Conservation (phyloP, 2,888 invertebrate genomes). For the Bombyx huttoni region DNA sequence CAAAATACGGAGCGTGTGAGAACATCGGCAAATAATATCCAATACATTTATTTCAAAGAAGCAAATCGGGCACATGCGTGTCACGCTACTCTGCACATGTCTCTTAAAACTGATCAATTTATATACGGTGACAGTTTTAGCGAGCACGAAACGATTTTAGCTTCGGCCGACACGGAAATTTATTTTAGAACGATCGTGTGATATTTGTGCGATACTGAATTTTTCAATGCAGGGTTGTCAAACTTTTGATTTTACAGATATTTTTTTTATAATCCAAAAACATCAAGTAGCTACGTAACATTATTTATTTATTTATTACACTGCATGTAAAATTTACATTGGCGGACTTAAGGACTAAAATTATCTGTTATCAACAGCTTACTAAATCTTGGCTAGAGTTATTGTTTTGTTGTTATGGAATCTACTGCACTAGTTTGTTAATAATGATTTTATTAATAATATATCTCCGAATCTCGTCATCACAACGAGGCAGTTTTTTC, state of each 20-base stretch:
- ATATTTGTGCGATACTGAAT: constrained; percentile 5
- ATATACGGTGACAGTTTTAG: constrained; percentile 45
- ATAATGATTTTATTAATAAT: no score
- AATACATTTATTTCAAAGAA: background rate
- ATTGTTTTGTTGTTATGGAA: no score
- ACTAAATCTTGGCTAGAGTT: no score
- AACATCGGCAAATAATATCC: background rate
- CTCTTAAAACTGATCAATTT: constrained; percentile 35
- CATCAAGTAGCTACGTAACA: background rate
- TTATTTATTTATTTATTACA: no score
- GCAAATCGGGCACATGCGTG: background rate
- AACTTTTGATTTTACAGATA: background rate
- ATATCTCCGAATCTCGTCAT: no score
- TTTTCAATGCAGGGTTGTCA: constrained; percentile 1
- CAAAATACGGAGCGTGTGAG: no score
- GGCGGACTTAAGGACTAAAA: no score
- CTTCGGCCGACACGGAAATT: constrained; percentile 21
- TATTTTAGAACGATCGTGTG: constrained; percentile 20
- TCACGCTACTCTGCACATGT: constrained; percentile 20
- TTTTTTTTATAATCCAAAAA: background rate
- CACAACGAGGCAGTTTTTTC: no score
- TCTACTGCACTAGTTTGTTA: no score
- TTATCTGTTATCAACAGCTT: no score
- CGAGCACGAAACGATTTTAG: constrained; percentile 29
- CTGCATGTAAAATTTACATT: no score